Percentiles rank a stretch among this genome's conserved stretches.
Conservation (phyloP, 2,797 vertebrate genomes). For the Manis pentadactyla region DNA sequence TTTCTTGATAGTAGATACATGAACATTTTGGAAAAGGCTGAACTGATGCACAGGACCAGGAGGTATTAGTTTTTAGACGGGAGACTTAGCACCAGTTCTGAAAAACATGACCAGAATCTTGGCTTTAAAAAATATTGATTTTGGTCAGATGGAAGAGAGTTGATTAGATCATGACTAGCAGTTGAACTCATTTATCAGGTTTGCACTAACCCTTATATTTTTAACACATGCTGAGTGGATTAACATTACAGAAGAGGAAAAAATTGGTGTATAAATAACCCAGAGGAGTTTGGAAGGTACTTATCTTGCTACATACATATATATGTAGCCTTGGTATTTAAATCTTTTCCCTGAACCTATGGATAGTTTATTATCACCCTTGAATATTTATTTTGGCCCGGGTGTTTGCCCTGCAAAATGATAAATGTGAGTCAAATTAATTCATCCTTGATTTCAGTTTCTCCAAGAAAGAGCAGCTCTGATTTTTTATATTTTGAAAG, state of each 20-base stretch:
- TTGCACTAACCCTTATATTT: constrained; percentile 20
- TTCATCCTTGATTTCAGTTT: background rate
- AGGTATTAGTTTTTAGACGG: background rate
- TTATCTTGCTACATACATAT: background rate
- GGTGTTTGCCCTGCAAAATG: background rate
- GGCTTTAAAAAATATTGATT: constrained; percentile 45
- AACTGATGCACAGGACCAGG: background rate
- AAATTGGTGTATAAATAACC: background rate
- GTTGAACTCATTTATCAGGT: constrained; percentile 10
- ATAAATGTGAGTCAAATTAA: background rate
- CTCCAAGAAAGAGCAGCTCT: background rate
- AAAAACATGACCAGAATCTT: background rate
- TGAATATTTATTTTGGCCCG: constrained; percentile 9
- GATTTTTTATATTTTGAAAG: background rate
- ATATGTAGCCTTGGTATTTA: background rate
- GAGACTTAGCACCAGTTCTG: background rate
- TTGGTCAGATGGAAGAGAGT: constrained; percentile 19
- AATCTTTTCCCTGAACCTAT: background rate
- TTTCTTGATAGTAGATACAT: background rate
- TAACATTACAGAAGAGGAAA: constrained; percentile 1
- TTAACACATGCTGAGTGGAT: constrained; percentile 24
- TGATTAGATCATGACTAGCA: constrained; percentile 48
- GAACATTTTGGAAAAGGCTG: constrained; percentile 33
- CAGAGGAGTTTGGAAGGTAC: background rate
- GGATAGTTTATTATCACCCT: background rate